phyloP scores from a whole-genome alignment of 2,113 vertebrate genomes.

The Ochotona curzoniae region DNA sequence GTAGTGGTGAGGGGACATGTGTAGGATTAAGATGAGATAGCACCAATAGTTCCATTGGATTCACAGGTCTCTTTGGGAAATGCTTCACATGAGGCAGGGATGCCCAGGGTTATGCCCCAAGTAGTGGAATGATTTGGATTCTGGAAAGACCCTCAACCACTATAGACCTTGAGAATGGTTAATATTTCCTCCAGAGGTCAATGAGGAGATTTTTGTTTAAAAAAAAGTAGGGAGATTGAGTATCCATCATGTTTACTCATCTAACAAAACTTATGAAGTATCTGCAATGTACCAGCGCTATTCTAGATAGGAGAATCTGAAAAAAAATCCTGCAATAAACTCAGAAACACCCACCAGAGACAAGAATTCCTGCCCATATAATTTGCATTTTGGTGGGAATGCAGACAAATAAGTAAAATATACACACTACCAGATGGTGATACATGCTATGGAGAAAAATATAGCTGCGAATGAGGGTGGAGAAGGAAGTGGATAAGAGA shows the following conservation, averaged over 20 bases:
- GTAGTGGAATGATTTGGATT: neutral
- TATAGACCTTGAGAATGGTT: neutral
- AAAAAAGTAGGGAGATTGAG: constrained; percentile 1
- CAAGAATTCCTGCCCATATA: neutral
- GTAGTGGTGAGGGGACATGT: too few relatives aligned
- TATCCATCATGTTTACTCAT: neutral
- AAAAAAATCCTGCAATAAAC: neutral
- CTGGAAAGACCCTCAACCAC: neutral
- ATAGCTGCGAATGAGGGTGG: neutral
- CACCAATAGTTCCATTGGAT: neutral
- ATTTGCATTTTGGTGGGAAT: constrained; percentile 19
- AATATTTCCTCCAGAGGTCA: neutral
- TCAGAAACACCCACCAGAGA: neutral
- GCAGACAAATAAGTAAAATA: neutral
- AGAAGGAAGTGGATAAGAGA: neutral
- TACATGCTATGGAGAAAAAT: neutral
- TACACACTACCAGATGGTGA: neutral
- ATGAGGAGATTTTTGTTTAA: neutral
- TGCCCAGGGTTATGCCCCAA: constrained; percentile 6
- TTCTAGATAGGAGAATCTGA: neutral
- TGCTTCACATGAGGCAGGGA: neutral
- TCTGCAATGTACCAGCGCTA: neutral
- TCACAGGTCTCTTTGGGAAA: neutral
- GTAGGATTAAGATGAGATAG: neutral
- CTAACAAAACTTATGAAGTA: constrained; percentile 9